phyloP scores from a whole-genome alignment of 2,113 vertebrate genomes.

The Todiramphus saurophagus region DNA sequence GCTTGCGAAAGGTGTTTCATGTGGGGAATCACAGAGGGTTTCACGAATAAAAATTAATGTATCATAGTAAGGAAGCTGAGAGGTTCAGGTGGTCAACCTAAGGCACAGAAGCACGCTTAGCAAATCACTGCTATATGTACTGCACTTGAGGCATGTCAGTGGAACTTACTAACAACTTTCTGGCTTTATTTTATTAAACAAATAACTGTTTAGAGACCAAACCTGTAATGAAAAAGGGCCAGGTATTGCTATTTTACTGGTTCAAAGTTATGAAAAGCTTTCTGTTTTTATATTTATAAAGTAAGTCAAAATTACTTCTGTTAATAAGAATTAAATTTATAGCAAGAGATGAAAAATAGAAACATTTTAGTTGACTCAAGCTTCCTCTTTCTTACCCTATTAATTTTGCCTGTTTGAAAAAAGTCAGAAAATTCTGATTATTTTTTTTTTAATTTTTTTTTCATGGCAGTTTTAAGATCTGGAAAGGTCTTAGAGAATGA shows the following conservation, averaged over 20 bases:
- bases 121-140: not conserved
- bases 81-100: not conserved
- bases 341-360: not conserved
- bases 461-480: not conserved
- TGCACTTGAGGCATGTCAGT: not conserved
- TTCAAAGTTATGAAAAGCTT: not conserved
- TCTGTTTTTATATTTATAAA: not conserved
- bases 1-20: not conserved
- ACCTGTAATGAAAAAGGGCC: not conserved
- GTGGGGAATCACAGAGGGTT: not conserved
- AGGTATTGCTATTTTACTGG: not conserved
- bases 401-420: not conserved
- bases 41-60: not conserved
- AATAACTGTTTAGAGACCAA: not conserved
- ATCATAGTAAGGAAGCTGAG: not conserved
- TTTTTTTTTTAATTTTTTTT: not conserved
- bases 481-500: not conserved
- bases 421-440: not conserved
- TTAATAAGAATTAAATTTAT: not conserved
- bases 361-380: not conserved
- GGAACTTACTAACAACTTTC: not conserved
- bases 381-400: not conserved
- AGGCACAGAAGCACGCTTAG: not conserved
- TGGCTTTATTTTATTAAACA: not conserved
- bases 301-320: not conserved